Conservation (phyloP, 2,888 invertebrate genomes). For the Stenichneumon culpator region DNA sequence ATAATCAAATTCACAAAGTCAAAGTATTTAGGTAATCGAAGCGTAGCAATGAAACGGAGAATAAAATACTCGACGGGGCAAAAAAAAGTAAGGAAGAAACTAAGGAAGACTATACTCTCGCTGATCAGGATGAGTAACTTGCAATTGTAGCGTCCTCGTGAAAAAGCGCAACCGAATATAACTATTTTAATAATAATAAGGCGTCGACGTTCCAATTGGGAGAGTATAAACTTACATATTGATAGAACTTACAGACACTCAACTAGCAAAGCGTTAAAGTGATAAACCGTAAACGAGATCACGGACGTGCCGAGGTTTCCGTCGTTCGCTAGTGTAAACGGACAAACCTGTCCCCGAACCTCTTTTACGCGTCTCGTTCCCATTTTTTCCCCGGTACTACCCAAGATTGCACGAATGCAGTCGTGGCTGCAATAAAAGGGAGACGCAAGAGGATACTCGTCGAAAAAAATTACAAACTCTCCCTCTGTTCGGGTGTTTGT, state of each 20-base stretch:
- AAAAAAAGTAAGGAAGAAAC: neutral
- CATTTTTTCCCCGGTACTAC: conserved; percentile 8
- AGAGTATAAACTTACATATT: conserved; percentile 65
- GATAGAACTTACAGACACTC: conserved; percentile 78
- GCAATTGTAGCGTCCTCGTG: conserved; percentile 5
- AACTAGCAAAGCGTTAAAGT: conserved; percentile 84
- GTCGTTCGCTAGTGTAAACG: conserved; percentile 72
- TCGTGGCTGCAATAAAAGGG: conserved; percentile 14
- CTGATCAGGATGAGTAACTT: neutral
- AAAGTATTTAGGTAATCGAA: conserved; percentile 7
- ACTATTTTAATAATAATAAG: conserved; percentile 64
- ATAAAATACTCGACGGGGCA: neutral
- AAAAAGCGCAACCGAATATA: conserved; percentile 37
- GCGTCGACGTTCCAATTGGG: conserved; percentile 35
- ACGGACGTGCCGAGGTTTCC: conserved; percentile 75
- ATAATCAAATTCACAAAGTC: conserved; percentile 50
- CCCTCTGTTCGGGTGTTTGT: neutral
- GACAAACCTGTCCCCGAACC: conserved; percentile 50
- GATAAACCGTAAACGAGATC: conserved; percentile 83
- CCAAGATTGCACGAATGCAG: conserved; percentile 22
- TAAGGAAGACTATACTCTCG: conserved; percentile 3
- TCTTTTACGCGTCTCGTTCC: conserved; percentile 31
- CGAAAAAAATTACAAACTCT: neutral
- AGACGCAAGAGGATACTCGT: neutral
- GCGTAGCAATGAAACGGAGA: conserved; percentile 7